Conservation (phyloP, 2,888 invertebrate species). For the Thereva nobilitata region DNA sequence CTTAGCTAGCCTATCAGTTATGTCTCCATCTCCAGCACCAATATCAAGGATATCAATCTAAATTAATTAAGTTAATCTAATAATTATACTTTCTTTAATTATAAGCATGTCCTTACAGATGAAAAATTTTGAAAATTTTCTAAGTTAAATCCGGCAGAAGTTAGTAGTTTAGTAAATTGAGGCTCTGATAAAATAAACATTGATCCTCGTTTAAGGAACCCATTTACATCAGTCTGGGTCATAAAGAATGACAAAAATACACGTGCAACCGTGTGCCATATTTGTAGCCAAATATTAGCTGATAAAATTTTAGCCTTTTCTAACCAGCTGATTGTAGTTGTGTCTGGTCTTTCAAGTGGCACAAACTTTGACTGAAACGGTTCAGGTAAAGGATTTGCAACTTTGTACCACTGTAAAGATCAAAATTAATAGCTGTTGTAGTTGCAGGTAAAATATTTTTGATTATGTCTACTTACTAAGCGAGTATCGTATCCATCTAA, state of each 20-base stretch:
- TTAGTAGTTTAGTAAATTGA: constrained; percentile 68
- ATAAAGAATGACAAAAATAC: constrained; percentile 87
- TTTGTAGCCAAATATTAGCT: constrained; percentile 73
- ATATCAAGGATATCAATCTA: constrained; percentile 74
- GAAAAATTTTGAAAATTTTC: constrained; percentile 43
- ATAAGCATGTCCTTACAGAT: constrained; percentile 44
- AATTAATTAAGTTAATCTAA: constrained; percentile 16
- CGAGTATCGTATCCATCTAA: constrained; percentile 56
- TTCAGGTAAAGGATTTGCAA: constrained; percentile 50
- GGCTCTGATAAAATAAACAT: constrained; percentile 93
- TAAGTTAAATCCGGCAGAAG: constrained; percentile 51
- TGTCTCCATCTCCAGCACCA: constrained; percentile 95
- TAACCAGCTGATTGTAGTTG: constrained; percentile 53
- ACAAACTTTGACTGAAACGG: constrained; percentile 55
- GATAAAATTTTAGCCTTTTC: constrained; percentile 54
- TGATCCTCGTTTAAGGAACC: constrained; percentile 88
- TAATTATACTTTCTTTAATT: constrained; percentile 1
- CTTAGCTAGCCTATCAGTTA: constrained; percentile 76
- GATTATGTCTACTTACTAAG: constrained; percentile 47
- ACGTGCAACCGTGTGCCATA: constrained; percentile 86
- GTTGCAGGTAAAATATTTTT: not conserved
- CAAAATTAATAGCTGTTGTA: constrained; percentile 1
- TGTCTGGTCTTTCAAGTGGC: constrained; percentile 52
- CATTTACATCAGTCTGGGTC: constrained; percentile 94
- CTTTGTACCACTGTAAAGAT: constrained; percentile 53